Evolutionary conservation across 2,113 vertebrate species (phyloP).

Genomic region (Python bivittatus): DNA sequence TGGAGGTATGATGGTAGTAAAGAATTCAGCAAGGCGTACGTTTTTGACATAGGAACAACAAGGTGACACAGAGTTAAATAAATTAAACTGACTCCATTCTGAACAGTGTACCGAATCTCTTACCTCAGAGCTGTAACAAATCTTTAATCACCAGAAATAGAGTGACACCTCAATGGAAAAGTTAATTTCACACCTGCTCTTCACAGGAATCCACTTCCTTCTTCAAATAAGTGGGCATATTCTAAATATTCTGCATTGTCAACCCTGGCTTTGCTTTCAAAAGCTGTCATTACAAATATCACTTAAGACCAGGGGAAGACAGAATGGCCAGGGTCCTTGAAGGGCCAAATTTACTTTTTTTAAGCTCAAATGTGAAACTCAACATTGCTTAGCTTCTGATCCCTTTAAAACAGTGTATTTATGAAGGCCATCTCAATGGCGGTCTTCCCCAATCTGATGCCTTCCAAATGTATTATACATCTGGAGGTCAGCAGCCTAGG

Average conservation of each 20-base stretch:
- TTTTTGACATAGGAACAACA: neutral
- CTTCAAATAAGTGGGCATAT: neutral
- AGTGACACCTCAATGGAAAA: conserved; percentile 13
- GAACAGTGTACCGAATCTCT: neutral
- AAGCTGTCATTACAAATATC: neutral
- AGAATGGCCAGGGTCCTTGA: neutral
- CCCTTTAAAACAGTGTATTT: neutral
- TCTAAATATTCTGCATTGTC: neutral
- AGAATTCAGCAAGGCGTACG: neutral
- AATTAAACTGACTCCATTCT: neutral
- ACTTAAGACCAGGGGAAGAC: neutral
- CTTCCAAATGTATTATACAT: neutral
- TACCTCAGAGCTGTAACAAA: neutral
- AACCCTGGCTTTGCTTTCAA: neutral
- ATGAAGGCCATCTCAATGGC: neutral
- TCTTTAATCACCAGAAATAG: conserved; percentile 17
- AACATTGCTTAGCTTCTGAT: neutral
- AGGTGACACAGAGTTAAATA: neutral
- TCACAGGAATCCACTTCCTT: conserved; percentile 3
- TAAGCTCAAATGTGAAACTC: neutral
- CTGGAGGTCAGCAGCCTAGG: neutral
- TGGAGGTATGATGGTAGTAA: neutral
- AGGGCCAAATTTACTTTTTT: neutral
- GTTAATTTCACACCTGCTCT: conserved; percentile 21
- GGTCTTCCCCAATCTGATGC: neutral